These are phyloP conservation scores for Leptinotarsa peninsularis DNA, from an alignment of 2,888 invertebrate genomes.

Conservation along the genomic window DNA sequence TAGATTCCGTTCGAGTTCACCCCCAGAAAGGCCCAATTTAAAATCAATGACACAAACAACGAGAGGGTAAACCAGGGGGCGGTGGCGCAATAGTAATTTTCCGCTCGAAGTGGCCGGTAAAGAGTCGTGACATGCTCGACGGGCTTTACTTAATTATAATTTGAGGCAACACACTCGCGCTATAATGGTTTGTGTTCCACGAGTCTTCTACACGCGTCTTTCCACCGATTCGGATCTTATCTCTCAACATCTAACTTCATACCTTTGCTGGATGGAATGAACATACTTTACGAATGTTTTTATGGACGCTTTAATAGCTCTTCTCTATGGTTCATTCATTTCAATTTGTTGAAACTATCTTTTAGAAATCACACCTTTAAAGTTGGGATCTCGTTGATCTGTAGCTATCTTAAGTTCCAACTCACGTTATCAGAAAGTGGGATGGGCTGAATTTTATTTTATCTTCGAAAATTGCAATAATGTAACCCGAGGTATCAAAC, in stretches of 20 bases:
- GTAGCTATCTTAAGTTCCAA: too few relatives aligned
- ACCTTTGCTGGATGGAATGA: background rate
- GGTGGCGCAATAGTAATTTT: constrained; percentile 40
- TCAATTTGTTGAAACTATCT: too few relatives aligned
- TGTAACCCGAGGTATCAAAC: too few relatives aligned
- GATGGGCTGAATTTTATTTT: too few relatives aligned
- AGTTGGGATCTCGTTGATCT: too few relatives aligned
- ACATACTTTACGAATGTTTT: too few relatives aligned
- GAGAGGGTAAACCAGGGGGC: constrained; percentile 27
- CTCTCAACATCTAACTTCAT: background rate
- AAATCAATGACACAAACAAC: constrained; percentile 37
- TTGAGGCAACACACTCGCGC: constrained; percentile 31
- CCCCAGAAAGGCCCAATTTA: constrained; percentile 24
- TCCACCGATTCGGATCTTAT: constrained; percentile 4
- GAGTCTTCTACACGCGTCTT: constrained; percentile 25
- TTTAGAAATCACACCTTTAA: too few relatives aligned
- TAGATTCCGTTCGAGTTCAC: constrained; percentile 6
- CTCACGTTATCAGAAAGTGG: too few relatives aligned
- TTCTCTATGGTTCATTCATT: too few relatives aligned
- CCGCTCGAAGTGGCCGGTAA: constrained; percentile 34
- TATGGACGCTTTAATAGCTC: too few relatives aligned
- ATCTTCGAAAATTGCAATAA: too few relatives aligned
- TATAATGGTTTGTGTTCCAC: constrained; percentile 26
- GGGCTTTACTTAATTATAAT: constrained; percentile 37
- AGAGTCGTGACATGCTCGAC: constrained; percentile 39